Base-by-base conservation (phyloP, 1,140 invertebrate genomes). In the Neuroterus valhalla region DNA sequence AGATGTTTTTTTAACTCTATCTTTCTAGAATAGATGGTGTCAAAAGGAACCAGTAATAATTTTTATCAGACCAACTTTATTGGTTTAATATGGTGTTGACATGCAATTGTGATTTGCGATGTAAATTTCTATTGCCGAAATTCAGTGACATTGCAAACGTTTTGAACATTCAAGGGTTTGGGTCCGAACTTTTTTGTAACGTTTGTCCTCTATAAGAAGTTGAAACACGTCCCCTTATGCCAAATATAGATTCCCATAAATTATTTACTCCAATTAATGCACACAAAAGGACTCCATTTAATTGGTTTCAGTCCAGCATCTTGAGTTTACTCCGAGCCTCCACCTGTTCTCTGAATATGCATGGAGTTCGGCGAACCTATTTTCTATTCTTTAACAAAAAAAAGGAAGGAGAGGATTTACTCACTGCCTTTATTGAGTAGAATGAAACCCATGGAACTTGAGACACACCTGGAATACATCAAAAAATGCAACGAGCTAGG, bases 161-260 rank as follows among this genome's bases (percentile, higher is more conserved):
- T n/a, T n/a, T n/a, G n/a, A n/a, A n/a, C n/a, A n/a, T n/a, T n/a
- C n/a, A n/a, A n/a, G n/a, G n/a, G n/a, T n/a, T n/a, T n/a, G n/a
- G n/a, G n/a, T n/a, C 14, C 4, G 8, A 1, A 4, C n/a, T 46
- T 15, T 48, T n/a, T 48, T 4, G 15, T 31, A 5, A 31, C 31
- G 4, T 3, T 31, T 31, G 8, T 2, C 3, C 31, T 31, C 8
- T 31, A 31, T 31, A 48, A 48, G 17, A 4, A 19, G 8, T 48
- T 5, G 8, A n/a, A 2, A 17, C 46, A 19, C 2, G 23, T 21
- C 23, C 17, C 11, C 21, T 23, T 26, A 12, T 52, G 8, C 50
- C 50, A 52, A 52, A 52, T 52, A 52, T 52, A 52, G 50, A 52
- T 52, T 52, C 23, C 50, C 50, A 52, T 19, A 52, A 52, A 52